These are phyloP conservation scores for Hirtodrosophila duncani DNA, from an alignment of 2,888 invertebrate species.

Conservation along the genomic window DNA sequence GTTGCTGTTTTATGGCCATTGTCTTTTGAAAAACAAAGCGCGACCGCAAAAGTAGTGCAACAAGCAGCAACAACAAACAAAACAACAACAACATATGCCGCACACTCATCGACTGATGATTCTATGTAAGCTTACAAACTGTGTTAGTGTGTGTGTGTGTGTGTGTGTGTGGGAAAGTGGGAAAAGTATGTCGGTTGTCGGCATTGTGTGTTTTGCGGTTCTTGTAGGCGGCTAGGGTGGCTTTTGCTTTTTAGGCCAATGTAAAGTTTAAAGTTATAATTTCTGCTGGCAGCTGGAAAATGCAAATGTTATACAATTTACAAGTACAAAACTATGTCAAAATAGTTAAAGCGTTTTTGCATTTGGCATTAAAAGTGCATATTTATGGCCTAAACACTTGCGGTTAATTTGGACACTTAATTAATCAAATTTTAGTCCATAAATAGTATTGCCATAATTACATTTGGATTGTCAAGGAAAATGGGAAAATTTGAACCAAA, in stretches of 20 bases:
- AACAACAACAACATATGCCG: constrained; percentile 32
- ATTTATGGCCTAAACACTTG: constrained; percentile 29
- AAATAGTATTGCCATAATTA: constrained; percentile 48
- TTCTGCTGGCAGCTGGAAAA: constrained; percentile 30
- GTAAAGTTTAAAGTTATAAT: constrained; percentile 47
- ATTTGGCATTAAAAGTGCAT: constrained; percentile 13
- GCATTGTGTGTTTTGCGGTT: constrained; percentile 20
- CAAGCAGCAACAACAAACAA: constrained; percentile 34
- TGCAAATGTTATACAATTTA: constrained; percentile 41
- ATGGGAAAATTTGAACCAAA: background rate
- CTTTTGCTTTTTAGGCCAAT: background rate
- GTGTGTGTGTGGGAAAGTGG: constrained; percentile 5
- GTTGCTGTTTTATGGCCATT: constrained; percentile 34
- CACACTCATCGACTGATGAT: constrained; percentile 34
- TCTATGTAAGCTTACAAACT: background rate
- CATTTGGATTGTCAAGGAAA: constrained; percentile 12
- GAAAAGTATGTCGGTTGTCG: constrained; percentile 14
- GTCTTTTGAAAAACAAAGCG: constrained; percentile 58
- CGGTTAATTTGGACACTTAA: constrained; percentile 48
- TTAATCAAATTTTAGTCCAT: constrained; percentile 46
- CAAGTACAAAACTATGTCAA: no score
- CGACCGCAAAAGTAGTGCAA: constrained; percentile 64
- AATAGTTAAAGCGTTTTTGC: constrained; percentile 30
- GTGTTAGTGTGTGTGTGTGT: constrained; percentile 13
- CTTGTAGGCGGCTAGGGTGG: constrained; percentile 14